Base-by-base conservation (phyloP, 2,113 vertebrate species). In the Pleuronectes platessa region DNA sequence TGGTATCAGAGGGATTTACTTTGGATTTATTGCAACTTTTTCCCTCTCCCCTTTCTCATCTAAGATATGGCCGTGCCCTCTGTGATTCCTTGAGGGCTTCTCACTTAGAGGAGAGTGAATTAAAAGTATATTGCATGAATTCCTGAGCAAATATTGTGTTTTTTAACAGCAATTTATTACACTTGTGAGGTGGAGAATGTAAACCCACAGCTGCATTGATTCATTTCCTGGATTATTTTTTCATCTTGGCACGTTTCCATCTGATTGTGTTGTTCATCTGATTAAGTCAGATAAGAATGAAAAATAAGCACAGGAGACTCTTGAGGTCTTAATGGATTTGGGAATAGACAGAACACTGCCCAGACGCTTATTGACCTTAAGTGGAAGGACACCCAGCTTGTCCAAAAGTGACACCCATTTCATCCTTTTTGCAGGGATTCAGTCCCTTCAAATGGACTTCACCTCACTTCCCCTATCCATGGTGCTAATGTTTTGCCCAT, bases 1-100 rank as follows among this genome's bases (percentile, higher is more conserved):
- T 84, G 78, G 61, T 82, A 86, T 90, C 86, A 86, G 37, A 84
- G 92, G 91, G 89, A 94, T 92, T 93, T 84, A 87, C 84, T 92
- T 83, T 20, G 81, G 59, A 91, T 92, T 92, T 87, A 91, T 92
- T 92, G 80, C 86, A 79, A 78, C 81, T 74, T 88, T 86, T 74
- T 79, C 75, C 61, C 63, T 51, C 53, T 54, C 76, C 58, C 18
- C 71, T 79, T 71, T 83, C 69, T 91, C 70, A 82, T 87, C 79
- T 59, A 11, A 86, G 81, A 86, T 81, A 54, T 68, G 71, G 78
- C 23, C 81, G 55, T 87, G 82, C 76, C 79, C 77, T 83, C 74
- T 70, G 12, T 73, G 72, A 76, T 84, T 87, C 77, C 84, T 80
- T 64, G 3, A 82, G 79, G 86, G 60, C 70, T 37, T 86, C 86